phyloP scores from a whole-genome alignment of 2,797 vertebrate species.

The Karalla daura region DNA sequence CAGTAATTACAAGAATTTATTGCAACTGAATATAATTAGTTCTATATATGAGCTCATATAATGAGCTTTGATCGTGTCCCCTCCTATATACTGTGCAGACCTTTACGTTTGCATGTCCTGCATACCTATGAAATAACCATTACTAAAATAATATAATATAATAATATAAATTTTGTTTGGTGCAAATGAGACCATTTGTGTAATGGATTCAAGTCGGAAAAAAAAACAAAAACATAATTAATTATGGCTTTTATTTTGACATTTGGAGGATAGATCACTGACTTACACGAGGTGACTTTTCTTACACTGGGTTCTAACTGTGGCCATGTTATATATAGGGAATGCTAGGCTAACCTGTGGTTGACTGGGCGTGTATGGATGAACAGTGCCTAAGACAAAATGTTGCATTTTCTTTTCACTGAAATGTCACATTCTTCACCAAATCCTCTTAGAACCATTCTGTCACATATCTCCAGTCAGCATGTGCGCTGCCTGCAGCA shows the following conservation, averaged over 20 bases:
- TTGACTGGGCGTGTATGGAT: not conserved
- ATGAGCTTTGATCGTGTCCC: not conserved
- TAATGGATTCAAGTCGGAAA: not conserved
- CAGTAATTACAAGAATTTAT: not conserved
- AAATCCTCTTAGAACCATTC: slow-evolving; percentile 39
- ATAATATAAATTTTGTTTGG: no score
- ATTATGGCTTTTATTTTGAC: not conserved
- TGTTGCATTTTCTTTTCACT: slow-evolving; percentile 2
- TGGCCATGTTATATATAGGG: no score
- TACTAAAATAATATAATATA: no score
- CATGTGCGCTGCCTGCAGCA: slow-evolving; percentile 32
- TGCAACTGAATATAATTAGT: no score
- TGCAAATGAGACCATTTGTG: not conserved
- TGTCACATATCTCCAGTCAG: slow-evolving; percentile 43
- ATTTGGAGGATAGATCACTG: not conserved
- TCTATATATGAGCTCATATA: not conserved
- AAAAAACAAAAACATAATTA: not conserved
- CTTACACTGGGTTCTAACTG: not conserved
- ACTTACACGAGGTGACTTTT: no score
- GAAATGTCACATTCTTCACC: slow-evolving; percentile 26
- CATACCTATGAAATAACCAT: no score
- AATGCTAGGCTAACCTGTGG: not conserved
- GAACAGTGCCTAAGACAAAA: slow-evolving; percentile 15
- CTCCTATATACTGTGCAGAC: no score
- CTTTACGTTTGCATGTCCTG: no score